phyloP scores from a whole-genome alignment of 2,797 vertebrate species.

The Mormyrus proboscirostris region DNA sequence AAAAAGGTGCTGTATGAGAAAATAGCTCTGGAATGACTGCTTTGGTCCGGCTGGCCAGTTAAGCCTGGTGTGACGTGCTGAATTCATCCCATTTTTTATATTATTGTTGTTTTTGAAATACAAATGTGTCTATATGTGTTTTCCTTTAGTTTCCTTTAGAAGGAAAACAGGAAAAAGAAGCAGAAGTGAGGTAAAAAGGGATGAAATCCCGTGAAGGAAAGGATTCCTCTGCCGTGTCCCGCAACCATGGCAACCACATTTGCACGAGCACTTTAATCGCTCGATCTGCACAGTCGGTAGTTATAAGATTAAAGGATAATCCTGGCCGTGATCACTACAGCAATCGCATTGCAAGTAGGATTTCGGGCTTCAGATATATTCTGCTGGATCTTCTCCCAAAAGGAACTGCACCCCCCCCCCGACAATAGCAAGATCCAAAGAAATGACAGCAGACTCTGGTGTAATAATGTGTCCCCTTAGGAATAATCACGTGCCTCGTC shows the following conservation, averaged over 20 bases:
- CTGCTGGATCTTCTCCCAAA: neutral
- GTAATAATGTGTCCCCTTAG: neutral
- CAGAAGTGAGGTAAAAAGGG: neutral
- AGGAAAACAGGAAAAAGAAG: neutral
- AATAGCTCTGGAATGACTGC: neutral
- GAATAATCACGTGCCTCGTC: neutral
- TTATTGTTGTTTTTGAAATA: neutral
- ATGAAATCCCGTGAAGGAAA: neutral
- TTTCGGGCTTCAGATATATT: neutral
- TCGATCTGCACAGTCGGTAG: slow-evolving; percentile 60
- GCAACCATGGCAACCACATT: slow-evolving; percentile 54
- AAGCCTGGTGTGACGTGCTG: neutral
- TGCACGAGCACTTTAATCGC: slow-evolving; percentile 61
- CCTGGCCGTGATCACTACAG: slow-evolving; percentile 52
- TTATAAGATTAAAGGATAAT: slow-evolving; percentile 70
- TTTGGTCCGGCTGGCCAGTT: neutral
- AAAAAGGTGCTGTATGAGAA: neutral
- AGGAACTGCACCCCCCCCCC: neutral
- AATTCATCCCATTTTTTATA: neutral
- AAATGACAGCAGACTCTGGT: neutral
- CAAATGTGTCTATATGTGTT: neutral
- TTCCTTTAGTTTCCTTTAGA: neutral
- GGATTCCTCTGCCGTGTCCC: slow-evolving; percentile 36
- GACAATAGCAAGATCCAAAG: neutral
- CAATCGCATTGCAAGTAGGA: slow-evolving; percentile 15